Evolutionary conservation across 2,888 invertebrate species (phyloP), one percentile per base, ranked within the genome.

Genomic region (Mycogona germanica): DNA sequence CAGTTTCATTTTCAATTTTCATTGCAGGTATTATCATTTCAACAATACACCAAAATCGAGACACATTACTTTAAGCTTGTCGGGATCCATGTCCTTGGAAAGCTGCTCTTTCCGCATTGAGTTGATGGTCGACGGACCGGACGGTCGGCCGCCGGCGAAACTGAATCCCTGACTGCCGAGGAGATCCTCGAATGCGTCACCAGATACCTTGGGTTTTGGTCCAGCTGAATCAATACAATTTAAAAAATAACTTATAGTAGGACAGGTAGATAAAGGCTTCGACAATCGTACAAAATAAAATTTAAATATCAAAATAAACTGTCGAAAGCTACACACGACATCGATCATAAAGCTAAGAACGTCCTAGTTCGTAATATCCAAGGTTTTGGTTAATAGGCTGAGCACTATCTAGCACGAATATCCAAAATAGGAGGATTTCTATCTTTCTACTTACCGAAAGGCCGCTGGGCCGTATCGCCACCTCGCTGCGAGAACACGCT

Each of bases 61-160:
- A 38, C 12, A 37, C 9, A 28, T 68, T 66, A 87, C 87, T 72
- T 82, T 87, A 46, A 93, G 68, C 69, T 84, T 84, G 60, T 92
- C 89, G 0, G 93, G 93, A 72, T 95, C 93, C 84, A 88, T 89
- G 55, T 86, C 86, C 63, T 78, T 83, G 1, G 80, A 82, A 65
- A 88, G 73, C 63, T 88, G 87, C 59, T 82, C 87, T 66, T 89
- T 89, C 26, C 91, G 75, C 91, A 95, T 91, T 59, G 84, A 87
- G 67, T 91, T 93, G 64, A 95, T 89, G 2, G 92, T 91, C 61
- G 65, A 68, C 0, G 92, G 91, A 1, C 84, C 84, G 38, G 80
- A 74, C 57, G 82, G 80, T 57, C 74, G 77, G 63, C 82, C 84
- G 45, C 81, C 80, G 17, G 64, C 57, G 70, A 89, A 88, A 59